These are phyloP conservation scores for Drosophila tsacasi DNA, from an alignment of 1,140 invertebrate genomes.

Conservation along the genomic window DNA sequence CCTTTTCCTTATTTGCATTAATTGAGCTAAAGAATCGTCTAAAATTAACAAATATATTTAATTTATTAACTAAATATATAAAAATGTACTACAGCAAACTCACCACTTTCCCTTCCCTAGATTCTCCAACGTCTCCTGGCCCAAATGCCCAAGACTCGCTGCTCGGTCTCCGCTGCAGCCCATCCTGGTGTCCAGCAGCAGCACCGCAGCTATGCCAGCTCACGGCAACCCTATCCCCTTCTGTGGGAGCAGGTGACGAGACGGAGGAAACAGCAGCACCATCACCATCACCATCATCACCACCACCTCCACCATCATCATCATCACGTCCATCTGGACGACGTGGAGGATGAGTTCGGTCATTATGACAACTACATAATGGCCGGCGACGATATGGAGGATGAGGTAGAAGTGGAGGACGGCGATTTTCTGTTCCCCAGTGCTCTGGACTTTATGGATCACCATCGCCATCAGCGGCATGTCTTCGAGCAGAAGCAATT, in stretches of 20 bases:
- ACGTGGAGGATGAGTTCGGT: slow-evolving; percentile 71
- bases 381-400: slow-evolving; percentile 68
- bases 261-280: slow-evolving; percentile 53
- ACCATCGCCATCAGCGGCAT: slow-evolving; percentile 43
- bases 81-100: background rate
- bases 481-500: slow-evolving; percentile 73
- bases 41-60: background rate
- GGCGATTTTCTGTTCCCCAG: slow-evolving; percentile 69
- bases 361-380: slow-evolving; percentile 72
- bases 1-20: too few relatives aligned
- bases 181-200: slow-evolving; percentile 44
- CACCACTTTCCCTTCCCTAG: slow-evolving; percentile 21
- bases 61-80: background rate
- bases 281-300: slow-evolving; percentile 34
- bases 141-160: slow-evolving; percentile 72
- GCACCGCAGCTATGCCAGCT: slow-evolving; percentile 51
- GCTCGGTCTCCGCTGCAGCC: slow-evolving; percentile 28
- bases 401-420: slow-evolving; percentile 56
- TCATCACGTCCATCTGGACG: slow-evolving; percentile 62
- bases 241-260: slow-evolving; percentile 66
- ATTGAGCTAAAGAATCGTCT: background rate
- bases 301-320: slow-evolving; percentile 39
- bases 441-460: slow-evolving; percentile 70
- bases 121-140: slow-evolving; percentile 82
- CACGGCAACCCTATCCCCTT: slow-evolving; percentile 54